A percentile compares a stretch with the other conserved stretches of the same genome.
Evolutionary conservation across 2,797 vertebrate species (phyloP).

Genomic region (Geotrypetes seraphini): DNA sequence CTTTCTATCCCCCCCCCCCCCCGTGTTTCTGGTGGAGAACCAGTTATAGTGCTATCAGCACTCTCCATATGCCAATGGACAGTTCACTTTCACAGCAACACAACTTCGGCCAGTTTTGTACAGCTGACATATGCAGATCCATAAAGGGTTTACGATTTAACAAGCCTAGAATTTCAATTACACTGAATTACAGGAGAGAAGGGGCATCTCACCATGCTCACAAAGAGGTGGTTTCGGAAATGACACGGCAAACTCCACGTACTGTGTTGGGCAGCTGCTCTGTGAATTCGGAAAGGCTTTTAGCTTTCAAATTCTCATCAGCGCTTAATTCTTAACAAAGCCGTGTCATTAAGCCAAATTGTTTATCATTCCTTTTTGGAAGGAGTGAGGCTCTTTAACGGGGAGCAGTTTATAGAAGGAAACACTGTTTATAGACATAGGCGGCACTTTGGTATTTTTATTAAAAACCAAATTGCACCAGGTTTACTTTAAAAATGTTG

Average conservation of each 20-base stretch:
- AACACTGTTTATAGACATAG: not conserved
- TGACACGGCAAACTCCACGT: constrained; percentile 10
- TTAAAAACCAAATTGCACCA: too few relatives aligned
- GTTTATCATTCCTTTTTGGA: not conserved
- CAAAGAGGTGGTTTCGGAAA: constrained; percentile 31
- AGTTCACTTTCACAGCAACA: too few relatives aligned
- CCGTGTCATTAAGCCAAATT: constrained; percentile 5
- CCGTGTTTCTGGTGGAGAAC: too few relatives aligned
- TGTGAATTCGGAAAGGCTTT: constrained; percentile 14
- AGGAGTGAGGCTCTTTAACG: too few relatives aligned
- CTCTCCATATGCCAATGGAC: too few relatives aligned
- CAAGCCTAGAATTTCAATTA: constrained; percentile 55
- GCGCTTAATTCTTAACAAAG: constrained; percentile 25
- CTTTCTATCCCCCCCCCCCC: too few relatives aligned
- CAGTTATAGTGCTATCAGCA: too few relatives aligned
- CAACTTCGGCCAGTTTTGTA: constrained; percentile 52
- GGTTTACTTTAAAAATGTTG: too few relatives aligned
- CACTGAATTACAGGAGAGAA: constrained; percentile 42
- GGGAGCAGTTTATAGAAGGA: too few relatives aligned
- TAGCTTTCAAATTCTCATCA: constrained; percentile 23
- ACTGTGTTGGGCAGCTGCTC: constrained; percentile 16
- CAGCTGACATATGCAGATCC: constrained; percentile 53
- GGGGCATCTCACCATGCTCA: constrained; percentile 18
- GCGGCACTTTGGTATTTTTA: too few relatives aligned
- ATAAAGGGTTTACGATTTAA: constrained; percentile 47